phyloP scores from a whole-genome alignment of 1,140 invertebrate genomes.

The Neomicropteryx cornuta region DNA sequence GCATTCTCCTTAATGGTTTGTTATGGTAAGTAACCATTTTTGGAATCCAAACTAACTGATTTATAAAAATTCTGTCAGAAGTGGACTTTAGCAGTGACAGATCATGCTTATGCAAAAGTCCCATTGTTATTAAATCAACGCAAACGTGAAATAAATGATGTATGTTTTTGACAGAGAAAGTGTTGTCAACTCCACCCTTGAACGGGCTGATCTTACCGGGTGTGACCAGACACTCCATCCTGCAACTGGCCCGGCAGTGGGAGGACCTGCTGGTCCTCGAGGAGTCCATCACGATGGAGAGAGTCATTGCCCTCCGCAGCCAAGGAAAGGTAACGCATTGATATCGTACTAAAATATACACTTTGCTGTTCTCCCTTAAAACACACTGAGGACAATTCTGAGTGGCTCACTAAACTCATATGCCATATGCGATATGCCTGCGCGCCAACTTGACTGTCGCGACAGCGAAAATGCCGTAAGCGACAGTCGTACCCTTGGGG shows the following conservation, averaged over 20 bases:
- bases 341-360: not conserved
- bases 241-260: constrained; percentile 75
- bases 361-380: constrained; percentile 3
- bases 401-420: not conserved
- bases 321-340: constrained; percentile 70
- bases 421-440: not conserved
- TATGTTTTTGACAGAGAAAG: constrained; percentile 84
- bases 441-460: not conserved
- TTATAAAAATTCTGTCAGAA: too few species aligned
- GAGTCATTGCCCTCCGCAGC: constrained; percentile 60
- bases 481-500: too few species aligned
- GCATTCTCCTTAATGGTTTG: too few species aligned
- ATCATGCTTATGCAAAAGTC: too few species aligned
- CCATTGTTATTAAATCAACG: too few species aligned
- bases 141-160: too few species aligned
- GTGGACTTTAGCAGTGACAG: too few species aligned
- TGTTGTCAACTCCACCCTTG: constrained; percentile 87
- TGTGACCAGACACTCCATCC: constrained; percentile 78
- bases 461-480: too few species aligned
- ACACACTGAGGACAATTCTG: constrained; percentile 1
- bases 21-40: too few species aligned
- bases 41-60: too few species aligned
- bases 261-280: constrained; percentile 82
- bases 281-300: constrained; percentile 74
- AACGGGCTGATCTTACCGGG: constrained; percentile 89